phyloP scores from a whole-genome alignment of 2,113 vertebrate species.

The Bothrops jararaca region DNA sequence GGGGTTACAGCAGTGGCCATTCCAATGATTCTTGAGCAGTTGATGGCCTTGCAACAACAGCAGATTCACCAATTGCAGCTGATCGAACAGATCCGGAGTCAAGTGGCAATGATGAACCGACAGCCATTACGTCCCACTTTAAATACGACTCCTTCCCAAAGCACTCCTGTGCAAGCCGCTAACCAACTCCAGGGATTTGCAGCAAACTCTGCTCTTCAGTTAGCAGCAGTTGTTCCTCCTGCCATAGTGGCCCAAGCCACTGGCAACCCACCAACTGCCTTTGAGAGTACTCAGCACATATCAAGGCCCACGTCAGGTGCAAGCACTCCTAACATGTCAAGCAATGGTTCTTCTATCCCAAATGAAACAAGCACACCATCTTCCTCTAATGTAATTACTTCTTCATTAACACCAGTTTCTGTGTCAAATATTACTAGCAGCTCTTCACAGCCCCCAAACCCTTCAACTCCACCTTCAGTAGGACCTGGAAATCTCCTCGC shows the following conservation, averaged over 20 bases:
- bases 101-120: slow-evolving; percentile 94
- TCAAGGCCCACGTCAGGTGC: slow-evolving; percentile 77
- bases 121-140: slow-evolving; percentile 78
- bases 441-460: slow-evolving; percentile 76
- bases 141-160: slow-evolving; percentile 67
- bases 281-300: slow-evolving; percentile 77
- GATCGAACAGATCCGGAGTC: slow-evolving; percentile 96
- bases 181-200: slow-evolving; percentile 86
- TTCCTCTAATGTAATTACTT: slow-evolving; percentile 67
- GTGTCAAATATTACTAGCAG: slow-evolving; percentile 69
- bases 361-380: slow-evolving; percentile 70
- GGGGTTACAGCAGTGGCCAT: slow-evolving; percentile 87
- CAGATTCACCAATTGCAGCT: slow-evolving; percentile 97
- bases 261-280: slow-evolving; percentile 69
- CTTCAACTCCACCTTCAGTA: slow-evolving; percentile 80
- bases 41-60: slow-evolving; percentile 96
- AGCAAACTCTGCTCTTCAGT: slow-evolving; percentile 80
- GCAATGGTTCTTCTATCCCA: slow-evolving; percentile 67
- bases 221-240: slow-evolving; percentile 78
- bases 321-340: slow-evolving; percentile 72
- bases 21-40: slow-evolving; percentile 95
- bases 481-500: slow-evolving; percentile 81
- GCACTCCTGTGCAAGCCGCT: slow-evolving; percentile 69
- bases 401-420: slow-evolving; percentile 73
- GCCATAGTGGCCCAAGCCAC: slow-evolving; percentile 70